These are phyloP conservation scores for Ischnura elegans DNA, from an alignment of 2,888 invertebrate species.

Conservation along the genomic window DNA sequence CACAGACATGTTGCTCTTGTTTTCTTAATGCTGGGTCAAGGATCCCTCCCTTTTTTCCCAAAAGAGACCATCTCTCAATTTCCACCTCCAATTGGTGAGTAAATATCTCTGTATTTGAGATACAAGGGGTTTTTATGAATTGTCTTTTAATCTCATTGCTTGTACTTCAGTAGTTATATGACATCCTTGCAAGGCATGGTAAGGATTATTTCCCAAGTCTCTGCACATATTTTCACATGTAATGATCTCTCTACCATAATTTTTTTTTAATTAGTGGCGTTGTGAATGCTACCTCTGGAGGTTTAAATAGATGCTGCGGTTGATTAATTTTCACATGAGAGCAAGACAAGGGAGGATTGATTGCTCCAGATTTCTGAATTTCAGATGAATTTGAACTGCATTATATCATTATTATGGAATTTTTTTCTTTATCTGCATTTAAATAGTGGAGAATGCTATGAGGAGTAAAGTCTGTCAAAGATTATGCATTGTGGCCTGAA, in stretches of 20 bases:
- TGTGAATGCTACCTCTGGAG: no score
- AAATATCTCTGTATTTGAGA: background rate
- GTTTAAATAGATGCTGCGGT: background rate
- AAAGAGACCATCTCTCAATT: slow-evolving; percentile 29
- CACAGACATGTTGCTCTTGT: slow-evolving; percentile 70
- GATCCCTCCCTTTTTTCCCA: slow-evolving; percentile 60
- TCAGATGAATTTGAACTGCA: background rate
- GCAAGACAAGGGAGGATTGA: background rate
- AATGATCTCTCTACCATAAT: no score
- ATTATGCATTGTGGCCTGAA: background rate
- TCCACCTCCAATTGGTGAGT: slow-evolving; percentile 56
- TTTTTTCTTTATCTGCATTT: background rate
- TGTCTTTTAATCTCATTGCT: background rate
- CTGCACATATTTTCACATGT: no score
- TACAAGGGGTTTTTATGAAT: background rate
- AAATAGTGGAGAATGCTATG: no score
- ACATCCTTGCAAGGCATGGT: background rate
- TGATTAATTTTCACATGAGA: background rate
- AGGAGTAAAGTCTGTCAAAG: background rate
- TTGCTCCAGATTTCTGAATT: background rate
- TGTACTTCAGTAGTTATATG: background rate
- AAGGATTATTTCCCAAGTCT: background rate
- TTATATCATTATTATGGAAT: background rate
- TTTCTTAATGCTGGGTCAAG: slow-evolving; percentile 50
- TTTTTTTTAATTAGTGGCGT: no score